Evolutionary conservation across 2,113 vertebrate species (phyloP).

Genomic region (Bostrychus sinensis): DNA sequence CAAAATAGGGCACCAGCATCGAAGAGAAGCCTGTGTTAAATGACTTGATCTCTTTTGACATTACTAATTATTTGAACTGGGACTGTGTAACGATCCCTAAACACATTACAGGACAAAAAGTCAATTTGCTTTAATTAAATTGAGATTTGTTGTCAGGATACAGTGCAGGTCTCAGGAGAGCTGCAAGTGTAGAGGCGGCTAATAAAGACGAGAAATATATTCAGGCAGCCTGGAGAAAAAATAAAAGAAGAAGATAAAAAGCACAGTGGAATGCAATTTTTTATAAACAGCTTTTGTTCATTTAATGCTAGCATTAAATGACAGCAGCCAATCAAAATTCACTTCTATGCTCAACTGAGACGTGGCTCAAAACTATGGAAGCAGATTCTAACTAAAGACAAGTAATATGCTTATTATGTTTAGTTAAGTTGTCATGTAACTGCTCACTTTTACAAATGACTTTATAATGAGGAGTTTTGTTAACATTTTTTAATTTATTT

Average conservation of each 20-base stretch:
- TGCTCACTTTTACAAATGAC: too few relatives aligned
- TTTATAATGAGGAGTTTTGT: too few relatives aligned
- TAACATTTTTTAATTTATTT: too few relatives aligned
- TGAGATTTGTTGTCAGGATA: slow-evolving; percentile 11
- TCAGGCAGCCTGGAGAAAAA: neutral
- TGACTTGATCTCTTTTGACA: slow-evolving; percentile 5
- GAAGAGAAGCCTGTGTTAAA: neutral
- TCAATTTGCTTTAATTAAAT: slow-evolving; percentile 13
- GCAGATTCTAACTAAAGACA: too few relatives aligned
- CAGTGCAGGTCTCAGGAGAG: neutral
- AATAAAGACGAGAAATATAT: neutral
- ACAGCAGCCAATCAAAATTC: neutral
- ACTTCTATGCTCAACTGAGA: neutral
- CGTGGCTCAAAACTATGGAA: too few relatives aligned
- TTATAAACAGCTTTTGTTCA: neutral
- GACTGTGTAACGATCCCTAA: neutral
- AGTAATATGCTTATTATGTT: too few relatives aligned
- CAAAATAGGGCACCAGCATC: neutral
- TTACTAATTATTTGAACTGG: slow-evolving; percentile 3
- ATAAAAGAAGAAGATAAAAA: neutral
- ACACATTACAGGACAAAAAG: slow-evolving; percentile 14
- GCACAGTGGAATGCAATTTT: neutral
- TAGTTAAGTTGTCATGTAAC: too few relatives aligned
- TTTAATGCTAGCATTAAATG: neutral
- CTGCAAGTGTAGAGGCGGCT: neutral